Evolutionary conservation across 2,888 invertebrate species (phyloP), one percentile per base, ranked within the genome.

Genomic region (Globia sparganii): DNA sequence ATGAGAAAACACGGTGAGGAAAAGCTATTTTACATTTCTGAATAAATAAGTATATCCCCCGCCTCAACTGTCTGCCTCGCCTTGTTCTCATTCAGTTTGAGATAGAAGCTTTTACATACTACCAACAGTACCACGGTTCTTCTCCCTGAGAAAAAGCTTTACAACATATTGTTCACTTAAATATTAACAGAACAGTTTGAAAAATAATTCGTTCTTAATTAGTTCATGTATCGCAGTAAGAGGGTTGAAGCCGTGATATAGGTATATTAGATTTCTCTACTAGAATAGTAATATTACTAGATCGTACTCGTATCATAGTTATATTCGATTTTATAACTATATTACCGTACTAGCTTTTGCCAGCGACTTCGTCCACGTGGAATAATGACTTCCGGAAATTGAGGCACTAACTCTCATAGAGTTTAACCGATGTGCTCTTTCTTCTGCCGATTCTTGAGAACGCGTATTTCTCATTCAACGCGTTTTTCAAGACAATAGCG

Each of bases 1-100:
- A 69, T 1, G n/a, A 34, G 61, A 49, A 56, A 75, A 73, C 59
- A 65, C 8, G 2, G 25, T n/a, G 56, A 69, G n/a, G 34, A 61
- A 64, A 69, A 15, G 5, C n/a, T 58, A 15, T 28, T 77, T 78
- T 71, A 53, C 62, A 70, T 73, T 28, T 71, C 25, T 77, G 58
- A 62, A 62, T 65, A 62, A 67, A 62, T 65, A 58, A 73, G 56
- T 21, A 73, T 25, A 59, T 34, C 37, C 56, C 40, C 13, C 13
- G 43, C 43, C 43, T 13, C 43, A 43, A 11, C 43, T 43, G 13
- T 13, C 43, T 13, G 43, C 15, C 64, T 40, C 70, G 40, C 18
- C 67, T 59, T 4, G 31, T 34, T 68, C 58, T 59, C 58, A 43
- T 43, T 79, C 46, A 43, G 59, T n/a, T 43, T n/a, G 4, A 62